Conservation (phyloP, 1,140 invertebrate genomes). For the Zaprionus vittiger region DNA sequence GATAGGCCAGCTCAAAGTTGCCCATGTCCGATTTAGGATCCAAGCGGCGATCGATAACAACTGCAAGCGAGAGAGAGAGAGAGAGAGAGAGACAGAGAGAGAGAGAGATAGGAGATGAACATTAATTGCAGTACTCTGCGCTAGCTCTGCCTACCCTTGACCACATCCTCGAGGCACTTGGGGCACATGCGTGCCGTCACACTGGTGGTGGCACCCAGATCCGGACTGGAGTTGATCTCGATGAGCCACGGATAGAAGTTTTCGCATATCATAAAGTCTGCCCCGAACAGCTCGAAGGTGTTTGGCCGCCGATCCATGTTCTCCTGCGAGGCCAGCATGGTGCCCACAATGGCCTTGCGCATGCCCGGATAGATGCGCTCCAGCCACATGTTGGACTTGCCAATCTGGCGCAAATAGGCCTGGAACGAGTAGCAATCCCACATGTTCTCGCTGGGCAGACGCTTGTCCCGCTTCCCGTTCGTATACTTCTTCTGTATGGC, state of each 20-base stretch:
- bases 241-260: slow-evolving; percentile 96
- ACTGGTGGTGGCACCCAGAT: slow-evolving; percentile 94
- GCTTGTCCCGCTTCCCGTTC: slow-evolving; percentile 90
- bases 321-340: slow-evolving; percentile 94
- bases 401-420: slow-evolving; percentile 89
- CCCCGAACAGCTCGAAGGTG: slow-evolving; percentile 96
- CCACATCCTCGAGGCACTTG: slow-evolving; percentile 94
- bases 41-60: slow-evolving; percentile 92
- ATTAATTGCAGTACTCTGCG: not conserved
- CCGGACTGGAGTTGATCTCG: slow-evolving; percentile 97
- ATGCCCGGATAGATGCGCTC: slow-evolving; percentile 95
- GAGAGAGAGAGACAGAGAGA: too few relatives aligned
- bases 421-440: slow-evolving; percentile 93
- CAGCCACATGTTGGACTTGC: slow-evolving; percentile 91
- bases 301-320: slow-evolving; percentile 94
- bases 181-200: slow-evolving; percentile 94
- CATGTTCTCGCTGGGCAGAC: slow-evolving; percentile 92
- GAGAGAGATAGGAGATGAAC: not conserved
- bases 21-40: slow-evolving; percentile 93
- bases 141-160: slow-evolving; percentile 90
- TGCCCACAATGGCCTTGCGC: slow-evolving; percentile 93
- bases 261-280: slow-evolving; percentile 96
- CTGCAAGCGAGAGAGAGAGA: slow-evolving; percentile 85
- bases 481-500: slow-evolving; percentile 96
- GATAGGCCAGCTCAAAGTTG: slow-evolving; percentile 93